Base-by-base conservation (phyloP, 2,113 vertebrate species). In the Aix galericulata region DNA sequence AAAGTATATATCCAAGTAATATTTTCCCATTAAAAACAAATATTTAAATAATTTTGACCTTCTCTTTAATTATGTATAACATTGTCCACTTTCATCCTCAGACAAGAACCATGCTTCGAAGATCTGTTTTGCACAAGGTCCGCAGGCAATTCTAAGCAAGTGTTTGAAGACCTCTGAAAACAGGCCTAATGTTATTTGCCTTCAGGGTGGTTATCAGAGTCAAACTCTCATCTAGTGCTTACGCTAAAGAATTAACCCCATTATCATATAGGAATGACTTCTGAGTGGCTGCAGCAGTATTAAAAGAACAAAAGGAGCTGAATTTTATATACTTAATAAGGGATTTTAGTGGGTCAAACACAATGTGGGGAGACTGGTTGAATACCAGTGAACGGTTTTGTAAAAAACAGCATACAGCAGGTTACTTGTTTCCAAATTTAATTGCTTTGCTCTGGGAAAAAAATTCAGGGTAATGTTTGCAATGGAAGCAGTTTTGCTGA, bases 151-250 rank as follows among this genome's bases (percentile, higher is more conserved):
- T 93, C 84, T 82, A 69, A 81, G 22, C 52, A 38, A 64, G 34
- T 40, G 44, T 91, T 92, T 92, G 93, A 95, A 93, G 77, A 60
- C 16, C 4, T 23, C 53, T 82, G 48, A 92, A 87, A 94, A 94
- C 53, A 26, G 59, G 21, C 20, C 6, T 36, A 56, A 44, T 5
- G 2, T 34, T 56, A 15, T 11, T 62, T 76, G 10, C 48, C 74
- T 85, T 55, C n/a, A 68, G 86, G 58, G 29, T 79, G 34, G 32
- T 78, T 91, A 68, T 52, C 48, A 48, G 64, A 64, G 13, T 53
- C 64, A 32, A 21, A 38, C 9, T 63, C 40, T 66, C 53, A 86
- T 64, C 56, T 26, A 55, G 34, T 38, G 20, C 18, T 86, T 53
- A 40, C 68, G 62, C 21, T 66, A 84, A 84, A 79, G 64, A 86